Conservation (phyloP, 1,140 invertebrate species). For the Meteorus sp. region DNA sequence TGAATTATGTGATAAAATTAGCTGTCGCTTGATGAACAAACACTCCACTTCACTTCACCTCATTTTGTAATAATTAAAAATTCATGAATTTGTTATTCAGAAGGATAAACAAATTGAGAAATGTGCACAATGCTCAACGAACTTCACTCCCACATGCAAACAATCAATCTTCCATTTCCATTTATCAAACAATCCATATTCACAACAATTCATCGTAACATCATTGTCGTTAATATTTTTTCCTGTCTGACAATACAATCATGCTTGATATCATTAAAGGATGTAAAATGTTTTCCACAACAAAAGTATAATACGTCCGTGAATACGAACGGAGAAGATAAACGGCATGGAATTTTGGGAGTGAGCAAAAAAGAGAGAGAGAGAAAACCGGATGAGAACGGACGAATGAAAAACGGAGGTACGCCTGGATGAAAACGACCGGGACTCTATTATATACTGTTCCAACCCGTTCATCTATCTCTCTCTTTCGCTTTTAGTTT, state of each 20-base stretch:
- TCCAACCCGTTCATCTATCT: slow-evolving; percentile 5
- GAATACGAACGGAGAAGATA: slow-evolving; percentile 25
- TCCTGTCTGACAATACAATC: neutral
- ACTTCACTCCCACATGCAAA: too few species aligned
- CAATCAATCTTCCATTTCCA: too few species aligned
- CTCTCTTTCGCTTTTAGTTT: neutral
- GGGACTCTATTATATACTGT: slow-evolving; percentile 13
- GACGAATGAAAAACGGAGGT: slow-evolving; percentile 14
- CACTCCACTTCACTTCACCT: too few species aligned
- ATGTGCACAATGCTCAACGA: too few species aligned
- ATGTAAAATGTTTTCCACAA: slow-evolving; percentile 2
- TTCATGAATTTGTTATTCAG: too few species aligned
- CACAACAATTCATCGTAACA: neutral
- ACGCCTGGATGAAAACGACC: slow-evolving; percentile 12
- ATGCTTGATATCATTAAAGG: neutral
- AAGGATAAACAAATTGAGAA: too few species aligned
- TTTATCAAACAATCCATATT: too few species aligned
- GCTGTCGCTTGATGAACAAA: too few species aligned
- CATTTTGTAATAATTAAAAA: too few species aligned
- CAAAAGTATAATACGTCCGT: slow-evolving; percentile 30
- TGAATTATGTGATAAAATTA: too few species aligned
- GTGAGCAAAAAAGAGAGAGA: slow-evolving; percentile 28
- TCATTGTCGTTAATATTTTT: neutral
- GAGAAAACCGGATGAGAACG: neutral
- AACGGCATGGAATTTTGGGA: slow-evolving; percentile 16